These are phyloP conservation scores for Nemoura dubitans DNA, from an alignment of 2,888 invertebrate genomes.

Conservation along the genomic window DNA sequence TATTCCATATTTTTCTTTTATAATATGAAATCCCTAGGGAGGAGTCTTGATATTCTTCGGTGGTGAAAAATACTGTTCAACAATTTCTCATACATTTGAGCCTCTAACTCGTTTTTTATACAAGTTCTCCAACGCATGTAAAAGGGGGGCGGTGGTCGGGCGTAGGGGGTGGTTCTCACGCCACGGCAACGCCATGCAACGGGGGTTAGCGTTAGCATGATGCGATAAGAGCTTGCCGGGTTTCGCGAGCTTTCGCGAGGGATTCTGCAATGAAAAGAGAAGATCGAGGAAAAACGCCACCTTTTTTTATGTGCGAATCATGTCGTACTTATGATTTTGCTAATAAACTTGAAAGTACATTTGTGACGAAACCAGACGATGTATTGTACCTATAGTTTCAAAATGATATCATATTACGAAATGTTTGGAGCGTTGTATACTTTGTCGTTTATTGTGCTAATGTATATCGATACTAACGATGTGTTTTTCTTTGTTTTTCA, in stretches of 20 bases:
- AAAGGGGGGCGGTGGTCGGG: not conserved
- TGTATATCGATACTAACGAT: constrained; percentile 20
- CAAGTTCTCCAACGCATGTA: not conserved
- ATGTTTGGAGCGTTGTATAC: not conserved
- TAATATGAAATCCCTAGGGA: not conserved
- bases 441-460: too few species aligned
- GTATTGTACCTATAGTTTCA: not conserved
- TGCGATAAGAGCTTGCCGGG: constrained; percentile 20
- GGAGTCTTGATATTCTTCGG: not conserved
- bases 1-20: not conserved
- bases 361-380: not conserved
- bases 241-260: not conserved
- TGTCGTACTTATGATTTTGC: constrained; percentile 10
- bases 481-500: constrained; percentile 70
- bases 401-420: not conserved
- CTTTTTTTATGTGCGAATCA: not conserved
- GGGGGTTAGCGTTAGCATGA: constrained; percentile 24
- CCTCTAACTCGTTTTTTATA: not conserved
- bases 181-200: not conserved
- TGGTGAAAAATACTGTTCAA: constrained; percentile 1
- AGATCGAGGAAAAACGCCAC: constrained; percentile 21
- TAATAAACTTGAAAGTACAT: not conserved
- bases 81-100: constrained; percentile 17
- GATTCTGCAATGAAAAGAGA: constrained; percentile 5
- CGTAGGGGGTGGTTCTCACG: constrained; percentile 1